phyloP scores from a whole-genome alignment of 2,113 vertebrate species.

The Aplodontia rufa region DNA sequence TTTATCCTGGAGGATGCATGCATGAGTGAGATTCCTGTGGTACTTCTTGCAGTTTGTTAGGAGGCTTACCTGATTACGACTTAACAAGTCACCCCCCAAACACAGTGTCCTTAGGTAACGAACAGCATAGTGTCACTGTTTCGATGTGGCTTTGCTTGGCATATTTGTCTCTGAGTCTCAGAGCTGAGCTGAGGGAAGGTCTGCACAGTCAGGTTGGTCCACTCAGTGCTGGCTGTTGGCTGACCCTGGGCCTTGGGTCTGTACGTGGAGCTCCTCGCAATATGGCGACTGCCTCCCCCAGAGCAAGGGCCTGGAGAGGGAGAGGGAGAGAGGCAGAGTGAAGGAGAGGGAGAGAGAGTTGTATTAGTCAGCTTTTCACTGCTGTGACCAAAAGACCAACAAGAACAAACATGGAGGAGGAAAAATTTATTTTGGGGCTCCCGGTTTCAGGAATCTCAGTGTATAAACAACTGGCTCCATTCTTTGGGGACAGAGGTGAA shows the following conservation, averaged over 20 bases:
- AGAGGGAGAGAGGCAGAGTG: too few species aligned
- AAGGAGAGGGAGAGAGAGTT: not conserved
- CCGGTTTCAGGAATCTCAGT: too few species aligned
- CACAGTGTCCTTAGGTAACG: not conserved
- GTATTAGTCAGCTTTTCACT: too few species aligned
- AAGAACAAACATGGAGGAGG: too few species aligned
- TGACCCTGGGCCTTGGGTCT: not conserved
- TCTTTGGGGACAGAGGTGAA: too few species aligned
- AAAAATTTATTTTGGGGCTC: too few species aligned
- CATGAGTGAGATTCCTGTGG: not conserved
- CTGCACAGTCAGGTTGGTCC: accelerated
- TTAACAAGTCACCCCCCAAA: not conserved
- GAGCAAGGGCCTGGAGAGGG: not conserved
- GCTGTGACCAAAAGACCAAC: too few species aligned
- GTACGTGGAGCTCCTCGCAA: not conserved
- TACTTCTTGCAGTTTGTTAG: not conserved
- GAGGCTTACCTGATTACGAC: not conserved
- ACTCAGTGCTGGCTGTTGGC: not conserved
- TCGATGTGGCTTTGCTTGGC: accelerated
- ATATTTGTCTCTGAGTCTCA: not conserved
- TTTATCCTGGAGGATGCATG: not conserved
- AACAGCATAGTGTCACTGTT: too few species aligned
- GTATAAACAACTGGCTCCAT: too few species aligned
- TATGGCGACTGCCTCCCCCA: accelerated
- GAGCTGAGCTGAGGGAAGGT: not conserved